Percentiles rank a stretch among this genome's conserved stretches.
phyloP scores from a whole-genome alignment of 30 jellyfish, hydroid and myxozoan species.

The Haliclystus octoradiatus region DNA sequence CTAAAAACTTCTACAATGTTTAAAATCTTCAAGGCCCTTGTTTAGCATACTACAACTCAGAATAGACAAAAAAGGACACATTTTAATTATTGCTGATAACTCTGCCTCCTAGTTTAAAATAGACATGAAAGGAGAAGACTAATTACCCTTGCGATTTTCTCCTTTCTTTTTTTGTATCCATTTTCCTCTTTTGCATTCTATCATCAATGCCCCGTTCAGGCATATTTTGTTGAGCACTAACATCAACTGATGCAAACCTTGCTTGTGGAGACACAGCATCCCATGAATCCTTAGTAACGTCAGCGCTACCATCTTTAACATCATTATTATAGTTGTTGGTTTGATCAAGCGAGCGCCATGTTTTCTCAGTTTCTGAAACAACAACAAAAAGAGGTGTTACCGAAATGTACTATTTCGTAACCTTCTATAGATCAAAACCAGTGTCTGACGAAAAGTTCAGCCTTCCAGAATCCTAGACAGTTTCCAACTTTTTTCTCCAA shows the following conservation, averaged over 20 bases:
- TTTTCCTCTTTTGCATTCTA: slow-evolving; percentile 11
- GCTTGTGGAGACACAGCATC: slow-evolving; percentile 39
- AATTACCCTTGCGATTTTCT: slow-evolving; percentile 31
- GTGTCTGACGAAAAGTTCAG: too few species aligned
- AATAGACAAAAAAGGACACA: too few species aligned
- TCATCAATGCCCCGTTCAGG: slow-evolving; percentile 14
- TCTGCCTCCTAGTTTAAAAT: too few species aligned
- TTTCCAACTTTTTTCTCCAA: too few species aligned
- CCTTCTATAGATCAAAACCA: too few species aligned
- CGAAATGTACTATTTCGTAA: too few species aligned
- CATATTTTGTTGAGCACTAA: slow-evolving; percentile 20
- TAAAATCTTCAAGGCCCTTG: too few species aligned
- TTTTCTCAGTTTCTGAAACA: not conserved
- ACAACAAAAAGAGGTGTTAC: not conserved
- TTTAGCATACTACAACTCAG: too few species aligned
- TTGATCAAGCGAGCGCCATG: slow-evolving; percentile 1
- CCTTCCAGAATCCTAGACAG: too few species aligned
- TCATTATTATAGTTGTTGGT: not conserved
- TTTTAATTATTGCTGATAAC: too few species aligned
- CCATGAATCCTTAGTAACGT: slow-evolving; percentile 70
- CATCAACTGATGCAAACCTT: slow-evolving; percentile 9
- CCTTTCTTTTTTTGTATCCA: slow-evolving; percentile 18
- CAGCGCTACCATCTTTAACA: slow-evolving; percentile 18
- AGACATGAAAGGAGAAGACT: too few species aligned
- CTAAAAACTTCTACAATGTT: too few species aligned